Evolutionary conservation across 2,797 vertebrate species (phyloP).

Genomic region (Tympanoctomys barrerae): DNA sequence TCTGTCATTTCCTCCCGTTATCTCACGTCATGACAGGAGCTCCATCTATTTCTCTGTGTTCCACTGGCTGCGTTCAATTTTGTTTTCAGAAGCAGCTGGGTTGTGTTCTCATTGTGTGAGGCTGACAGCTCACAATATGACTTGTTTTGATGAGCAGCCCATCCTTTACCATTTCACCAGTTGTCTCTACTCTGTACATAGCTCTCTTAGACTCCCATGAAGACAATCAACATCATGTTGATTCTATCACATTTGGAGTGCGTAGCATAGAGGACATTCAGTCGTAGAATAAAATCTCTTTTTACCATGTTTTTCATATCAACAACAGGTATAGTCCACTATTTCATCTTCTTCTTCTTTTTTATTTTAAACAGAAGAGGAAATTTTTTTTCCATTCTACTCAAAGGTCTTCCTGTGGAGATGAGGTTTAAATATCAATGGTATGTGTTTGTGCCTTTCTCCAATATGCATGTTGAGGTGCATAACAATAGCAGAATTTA

Average conservation of each 20-base stretch:
- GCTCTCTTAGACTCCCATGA: neutral
- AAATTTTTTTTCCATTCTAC: neutral
- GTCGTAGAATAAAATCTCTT: neutral
- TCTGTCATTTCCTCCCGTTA: neutral
- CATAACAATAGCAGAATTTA: slow-evolving; percentile 60
- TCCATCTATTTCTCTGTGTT: neutral
- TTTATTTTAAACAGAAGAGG: neutral
- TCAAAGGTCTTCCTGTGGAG: slow-evolving; percentile 4
- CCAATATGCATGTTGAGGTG: slow-evolving; percentile 58
- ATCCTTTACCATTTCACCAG: neutral
- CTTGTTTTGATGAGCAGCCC: neutral
- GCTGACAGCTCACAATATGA: slow-evolving; percentile 10
- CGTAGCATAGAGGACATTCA: neutral
- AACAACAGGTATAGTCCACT: neutral
- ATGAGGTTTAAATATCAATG: slow-evolving; percentile 13
- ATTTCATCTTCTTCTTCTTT: neutral
- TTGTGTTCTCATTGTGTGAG: neutral
- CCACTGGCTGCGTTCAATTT: neutral
- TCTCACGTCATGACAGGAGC: neutral
- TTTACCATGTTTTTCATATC: neutral
- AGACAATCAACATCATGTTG: neutral
- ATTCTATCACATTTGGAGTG: neutral
- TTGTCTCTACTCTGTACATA: neutral
- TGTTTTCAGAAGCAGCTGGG: neutral
- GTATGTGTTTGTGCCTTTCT: slow-evolving; percentile 40